Base-by-base conservation (phyloP, 1,140 invertebrate genomes). In the Tetramorium parvispinum region DNA sequence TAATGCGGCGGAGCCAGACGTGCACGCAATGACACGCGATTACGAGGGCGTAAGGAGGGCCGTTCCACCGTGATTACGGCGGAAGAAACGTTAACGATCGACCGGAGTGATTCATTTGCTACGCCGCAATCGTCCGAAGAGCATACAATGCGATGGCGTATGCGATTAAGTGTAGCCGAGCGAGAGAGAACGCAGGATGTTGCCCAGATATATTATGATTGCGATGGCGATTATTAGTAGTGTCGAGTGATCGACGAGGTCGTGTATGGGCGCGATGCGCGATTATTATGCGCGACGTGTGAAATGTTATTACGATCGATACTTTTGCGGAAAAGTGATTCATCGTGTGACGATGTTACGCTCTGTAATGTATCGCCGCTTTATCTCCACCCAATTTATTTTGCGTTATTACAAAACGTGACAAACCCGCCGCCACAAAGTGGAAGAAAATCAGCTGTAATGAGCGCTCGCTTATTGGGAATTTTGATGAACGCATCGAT, bases 391-490 rank as follows among this genome's bases (percentile, higher is more conserved):
- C 79, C 68, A 75, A 75, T 83, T 83, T 83, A 71, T 83, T 83
- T 83, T 49, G 18, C 43, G 79, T 83, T 83, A 83, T 83, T 83
- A 83, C 55, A 75, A 59, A 73, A 83, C 53, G 79, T 83, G 79
- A 83, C 79, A 75, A 73, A 83, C 70, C 79, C 53, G 68, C 68
- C 68, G 68, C 68, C 68, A 83, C 79, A 83, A 83, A 83, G 79
- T 83, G 79, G 68, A 59, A 83, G 79, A 75, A 83, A 75, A 83
- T 83, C 79, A 83, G 79, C 68, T 83, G 53, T 83, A 83, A 83
- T 83, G 68, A 83, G 53, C 53, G 79, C 40, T 83, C 79, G 79
- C 32, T 83, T 83, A 75, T 83, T 75, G 79, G 68, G 68, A 59
- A 83, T 75, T 83, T 83, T 83, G 79, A 83, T 83, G 68, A 83